Evolutionary conservation across 2,113 vertebrate species (phyloP), one percentile per base, ranked within the genome.

Genomic region (Microcebus tavaratra): DNA sequence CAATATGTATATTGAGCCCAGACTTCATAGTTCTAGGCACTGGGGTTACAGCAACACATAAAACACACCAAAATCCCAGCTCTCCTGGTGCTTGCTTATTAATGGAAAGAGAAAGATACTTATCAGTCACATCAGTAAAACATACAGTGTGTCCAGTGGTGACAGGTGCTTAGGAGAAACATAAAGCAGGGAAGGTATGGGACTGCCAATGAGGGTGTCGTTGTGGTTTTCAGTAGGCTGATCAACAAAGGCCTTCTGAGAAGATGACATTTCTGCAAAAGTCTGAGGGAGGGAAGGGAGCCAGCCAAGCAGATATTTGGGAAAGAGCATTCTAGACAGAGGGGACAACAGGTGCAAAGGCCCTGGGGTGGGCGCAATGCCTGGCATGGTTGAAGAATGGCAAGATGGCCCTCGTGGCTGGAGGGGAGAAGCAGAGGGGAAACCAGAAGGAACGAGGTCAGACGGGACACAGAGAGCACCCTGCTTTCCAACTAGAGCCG

Each of bases 301-400:
- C 21, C 6, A 91, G 73, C 29, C 72, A n/a, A 48, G 67, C 13
- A 78, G 83, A 15, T 53, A 34, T 34, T n/a, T 76, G 39, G 93
- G 70, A 67, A 80, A 45, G 82, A 90, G 63, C 68, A 34, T n/a
- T 31, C 39, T 18, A 63, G 87, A 91, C 73, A 87, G 94, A 61
- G 78, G 34, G 50, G 42, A 11, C 8, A 14, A 89, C 93, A 95
- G 88, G 93, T 89, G 93, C 82, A 53, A 94, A 89, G 91, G 86
- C 88, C 81, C 90, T 73, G 88, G n/a, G 80, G 75, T 27, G 15
- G 42, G 63, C 65, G 29, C 18, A 7, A 27, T 21, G 72, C 50
- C 81, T 73, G 59, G 53, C 67, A 2, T 61, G 79, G 55, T 21
- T 42, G 59, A 72, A 91, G 87, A 86, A 45, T 6, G 75, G 63